These are phyloP conservation scores for Phthorimaea operculella DNA, from an alignment of 1,140 invertebrate genomes.

Conservation along the genomic window DNA sequence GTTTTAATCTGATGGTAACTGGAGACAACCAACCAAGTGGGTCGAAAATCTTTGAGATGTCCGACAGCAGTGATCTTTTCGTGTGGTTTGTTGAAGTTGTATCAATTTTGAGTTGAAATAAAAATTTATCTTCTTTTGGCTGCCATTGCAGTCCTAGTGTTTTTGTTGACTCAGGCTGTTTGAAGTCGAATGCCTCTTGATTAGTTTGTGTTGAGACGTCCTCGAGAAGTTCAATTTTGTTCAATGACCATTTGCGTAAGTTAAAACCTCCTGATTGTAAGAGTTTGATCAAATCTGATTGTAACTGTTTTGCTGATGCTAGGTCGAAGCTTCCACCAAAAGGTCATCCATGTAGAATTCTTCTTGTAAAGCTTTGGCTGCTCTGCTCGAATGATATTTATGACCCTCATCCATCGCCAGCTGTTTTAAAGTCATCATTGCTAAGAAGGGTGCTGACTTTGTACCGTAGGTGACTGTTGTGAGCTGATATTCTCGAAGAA, in stretches of 20 bases:
- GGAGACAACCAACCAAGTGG: not conserved
- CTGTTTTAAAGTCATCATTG: constrained; percentile 6
- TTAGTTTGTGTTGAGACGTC: not conserved
- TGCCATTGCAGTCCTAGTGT: not conserved
- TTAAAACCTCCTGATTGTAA: constrained; percentile 4
- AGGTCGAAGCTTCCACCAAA: not conserved
- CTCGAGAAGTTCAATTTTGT: not conserved
- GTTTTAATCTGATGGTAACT: not conserved
- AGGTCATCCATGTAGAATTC: constrained; percentile 8
- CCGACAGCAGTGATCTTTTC: not conserved
- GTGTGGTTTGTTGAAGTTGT: not conserved
- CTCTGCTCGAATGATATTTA: constrained; percentile 1
- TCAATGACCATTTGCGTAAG: constrained; percentile 5
- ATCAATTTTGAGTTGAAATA: not conserved
- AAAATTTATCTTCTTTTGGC: not conserved
- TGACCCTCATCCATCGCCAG: constrained; percentile 1
- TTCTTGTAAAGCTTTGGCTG: constrained; percentile 3
- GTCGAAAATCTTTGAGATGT: not conserved
- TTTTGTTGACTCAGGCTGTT: constrained; percentile 4
- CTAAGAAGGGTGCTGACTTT: not conserved
- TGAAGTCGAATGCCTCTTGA: constrained; percentile 6
- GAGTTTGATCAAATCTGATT: constrained; percentile 7
- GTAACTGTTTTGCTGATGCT: constrained; percentile 5
- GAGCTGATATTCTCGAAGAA: not conserved
- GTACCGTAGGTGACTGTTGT: constrained; percentile 1